Evolutionary conservation across 37 sponge, comb jelly and placozoan genomes (phyloP).

Genomic region (Halichondria panicea): DNA sequence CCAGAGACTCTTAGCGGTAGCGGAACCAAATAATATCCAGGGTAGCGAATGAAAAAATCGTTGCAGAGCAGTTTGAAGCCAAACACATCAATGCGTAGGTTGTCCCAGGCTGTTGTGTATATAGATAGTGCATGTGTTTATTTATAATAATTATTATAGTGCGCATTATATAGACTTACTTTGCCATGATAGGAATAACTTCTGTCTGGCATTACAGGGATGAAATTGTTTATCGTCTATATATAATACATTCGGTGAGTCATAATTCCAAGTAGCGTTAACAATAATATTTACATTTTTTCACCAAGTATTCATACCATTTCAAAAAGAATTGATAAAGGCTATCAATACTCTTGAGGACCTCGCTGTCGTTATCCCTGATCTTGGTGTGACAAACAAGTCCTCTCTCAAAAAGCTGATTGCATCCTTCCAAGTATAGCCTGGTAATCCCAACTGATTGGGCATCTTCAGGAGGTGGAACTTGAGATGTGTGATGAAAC

Average conservation of each 20-base stretch:
- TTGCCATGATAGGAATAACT: slow-evolving; percentile 16
- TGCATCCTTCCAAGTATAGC: slow-evolving; percentile 26
- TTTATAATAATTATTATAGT: too few relatives aligned
- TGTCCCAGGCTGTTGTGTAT: slow-evolving; percentile 16
- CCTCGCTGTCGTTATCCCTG: neutral
- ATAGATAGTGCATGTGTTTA: neutral
- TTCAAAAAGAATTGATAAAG: slow-evolving; percentile 12
- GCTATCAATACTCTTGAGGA: slow-evolving; percentile 7
- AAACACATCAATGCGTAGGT: neutral
- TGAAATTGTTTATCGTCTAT: neutral
- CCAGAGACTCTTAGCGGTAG: slow-evolving; percentile 9
- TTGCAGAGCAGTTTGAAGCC: slow-evolving; percentile 7
- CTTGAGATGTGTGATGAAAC: neutral
- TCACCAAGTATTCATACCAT: neutral
- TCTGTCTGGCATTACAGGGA: neutral
- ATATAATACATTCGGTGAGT: too few relatives aligned
- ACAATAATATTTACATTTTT: slow-evolving; percentile 4
- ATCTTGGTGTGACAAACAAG: slow-evolving; percentile 1
- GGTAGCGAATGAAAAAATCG: slow-evolving; percentile 1
- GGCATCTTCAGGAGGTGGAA: slow-evolving; percentile 12
- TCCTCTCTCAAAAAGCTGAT: slow-evolving; percentile 29
- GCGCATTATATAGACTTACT: too few relatives aligned
- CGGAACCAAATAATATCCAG: neutral
- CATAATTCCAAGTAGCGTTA: neutral
- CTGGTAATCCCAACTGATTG: neutral